Evolutionary conservation across 2,888 invertebrate genomes (phyloP), one percentile per base, ranked within the genome.

Genomic region (Drosophila percnosoma): DNA sequence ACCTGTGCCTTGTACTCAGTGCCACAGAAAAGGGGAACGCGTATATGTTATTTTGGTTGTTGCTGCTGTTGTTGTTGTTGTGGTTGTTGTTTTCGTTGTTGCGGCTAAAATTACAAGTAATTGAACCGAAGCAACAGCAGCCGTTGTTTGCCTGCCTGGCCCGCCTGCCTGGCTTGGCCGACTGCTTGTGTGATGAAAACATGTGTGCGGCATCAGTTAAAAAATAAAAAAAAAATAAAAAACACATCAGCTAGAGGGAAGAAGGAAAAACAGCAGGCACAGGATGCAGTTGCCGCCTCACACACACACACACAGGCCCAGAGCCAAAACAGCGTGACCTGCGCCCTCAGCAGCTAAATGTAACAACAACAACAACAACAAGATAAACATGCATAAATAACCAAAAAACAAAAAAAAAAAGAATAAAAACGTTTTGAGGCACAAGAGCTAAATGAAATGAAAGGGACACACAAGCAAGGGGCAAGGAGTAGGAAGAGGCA

Each of bases 31-130:
- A 66, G 65, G 61, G 78, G 78, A 78, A 60, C 49, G 49, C 65
- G 55, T 60, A 48, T 62, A 66, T 60, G 53, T 34, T 45, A 45
- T 24, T 45, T 45, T 45, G 45, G 59, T 61, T 66, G 57, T 68
- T 66, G 45, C 4, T 24, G 45, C 24, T 45, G 33, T 31, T 51
- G 51, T n/a, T 52, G 51, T 29, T 68, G 57, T 59, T 72, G 49
- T 73, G 61, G 85, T 65, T 74, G 70, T 49, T 57, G 31, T 70
- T 53, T 61, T 58, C 59, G 73, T 78, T 77, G 87, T 72, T 88
- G 88, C 78, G 90, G 87, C 87, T 87, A 78, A 87, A 87, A 87
- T 87, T 87, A 90, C 87, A 90, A 83, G 87, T 87, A 87, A 88
- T 90, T 90, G 88, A 90, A 87, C 73, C 84, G 77, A 72, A 60